phyloP scores from a whole-genome alignment of 2,113 vertebrate genomes.

The Zosterops hypoxanthus region DNA sequence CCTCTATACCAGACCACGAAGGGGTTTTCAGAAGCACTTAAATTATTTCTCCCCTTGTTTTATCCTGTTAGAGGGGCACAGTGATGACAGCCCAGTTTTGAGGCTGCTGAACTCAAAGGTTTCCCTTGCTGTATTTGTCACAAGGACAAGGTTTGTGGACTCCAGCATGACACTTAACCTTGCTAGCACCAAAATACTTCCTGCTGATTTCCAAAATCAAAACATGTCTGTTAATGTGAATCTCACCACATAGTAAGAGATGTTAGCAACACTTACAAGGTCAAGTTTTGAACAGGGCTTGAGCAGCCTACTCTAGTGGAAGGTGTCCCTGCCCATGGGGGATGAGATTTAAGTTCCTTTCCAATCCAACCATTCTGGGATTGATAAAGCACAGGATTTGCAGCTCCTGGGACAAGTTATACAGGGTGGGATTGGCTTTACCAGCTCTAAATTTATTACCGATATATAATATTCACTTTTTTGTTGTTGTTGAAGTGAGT shows the following conservation, averaged over 20 bases:
- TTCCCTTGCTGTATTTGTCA: not conserved
- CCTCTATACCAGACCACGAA: not conserved
- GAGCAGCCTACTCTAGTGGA: not conserved
- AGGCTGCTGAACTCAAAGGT: not conserved
- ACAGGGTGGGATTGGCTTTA: rapidly evolving
- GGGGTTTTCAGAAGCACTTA: not conserved
- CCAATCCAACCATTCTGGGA: not conserved
- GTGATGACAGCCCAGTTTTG: not conserved
- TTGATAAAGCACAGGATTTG: not conserved
- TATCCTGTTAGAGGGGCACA: not conserved
- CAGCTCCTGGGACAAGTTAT: not conserved
- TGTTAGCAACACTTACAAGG: not conserved
- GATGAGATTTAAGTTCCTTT: not conserved
- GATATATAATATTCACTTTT: rapidly evolving
- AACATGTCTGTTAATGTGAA: not conserved
- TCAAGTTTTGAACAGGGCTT: not conserved
- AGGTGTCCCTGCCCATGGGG: not conserved
- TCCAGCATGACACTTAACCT: not conserved
- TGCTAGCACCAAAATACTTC: not conserved
- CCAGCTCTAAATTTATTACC: not conserved
- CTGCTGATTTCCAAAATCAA: not conserved
- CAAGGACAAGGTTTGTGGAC: not conserved
- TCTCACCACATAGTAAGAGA: not conserved
- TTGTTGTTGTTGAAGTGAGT: not conserved
- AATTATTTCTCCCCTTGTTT: not conserved